Conservation (phyloP, 2,888 invertebrate species). For the Stictocephala bisonia region DNA sequence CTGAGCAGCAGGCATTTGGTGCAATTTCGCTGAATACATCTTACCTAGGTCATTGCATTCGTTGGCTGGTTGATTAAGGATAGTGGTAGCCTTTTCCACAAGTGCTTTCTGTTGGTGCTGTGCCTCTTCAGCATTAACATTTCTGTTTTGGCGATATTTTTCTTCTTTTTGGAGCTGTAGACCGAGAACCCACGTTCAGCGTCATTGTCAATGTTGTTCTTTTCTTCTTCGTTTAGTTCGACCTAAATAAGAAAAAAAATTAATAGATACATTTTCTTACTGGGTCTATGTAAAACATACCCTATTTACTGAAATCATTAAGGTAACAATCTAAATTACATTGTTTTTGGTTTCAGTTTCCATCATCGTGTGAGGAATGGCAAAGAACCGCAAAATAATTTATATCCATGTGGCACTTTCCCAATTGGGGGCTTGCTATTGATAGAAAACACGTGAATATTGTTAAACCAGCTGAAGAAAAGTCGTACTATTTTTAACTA, state of each 20-base stretch:
- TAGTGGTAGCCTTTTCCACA: neutral
- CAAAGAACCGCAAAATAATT: neutral
- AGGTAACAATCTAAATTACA: too few species aligned
- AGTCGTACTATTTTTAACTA: neutral
- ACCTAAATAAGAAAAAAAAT: neutral
- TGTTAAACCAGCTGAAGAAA: neutral
- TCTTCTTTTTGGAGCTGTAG: neutral
- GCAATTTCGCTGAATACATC: too few species aligned
- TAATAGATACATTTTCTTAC: neutral
- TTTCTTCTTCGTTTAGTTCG: too few species aligned
- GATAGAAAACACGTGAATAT: slow-evolving; percentile 1
- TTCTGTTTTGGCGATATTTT: too few species aligned
- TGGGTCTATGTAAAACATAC: neutral
- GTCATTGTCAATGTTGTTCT: neutral
- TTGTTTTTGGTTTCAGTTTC: slow-evolving; percentile 27
- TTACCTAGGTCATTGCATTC: neutral
- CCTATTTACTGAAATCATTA: too few species aligned
- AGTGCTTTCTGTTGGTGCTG: neutral
- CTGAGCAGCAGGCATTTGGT: too few species aligned
- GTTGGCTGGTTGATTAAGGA: neutral
- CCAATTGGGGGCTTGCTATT: slow-evolving; percentile 1
- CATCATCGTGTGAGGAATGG: slow-evolving; percentile 15
- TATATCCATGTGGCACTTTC: neutral
- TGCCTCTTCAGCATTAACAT: neutral
- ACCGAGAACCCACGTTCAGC: neutral